Conservation (phyloP, 30 jellyfish, hydroid and myxozoan species). For the Hydractinia symbiolongicarpus region DNA sequence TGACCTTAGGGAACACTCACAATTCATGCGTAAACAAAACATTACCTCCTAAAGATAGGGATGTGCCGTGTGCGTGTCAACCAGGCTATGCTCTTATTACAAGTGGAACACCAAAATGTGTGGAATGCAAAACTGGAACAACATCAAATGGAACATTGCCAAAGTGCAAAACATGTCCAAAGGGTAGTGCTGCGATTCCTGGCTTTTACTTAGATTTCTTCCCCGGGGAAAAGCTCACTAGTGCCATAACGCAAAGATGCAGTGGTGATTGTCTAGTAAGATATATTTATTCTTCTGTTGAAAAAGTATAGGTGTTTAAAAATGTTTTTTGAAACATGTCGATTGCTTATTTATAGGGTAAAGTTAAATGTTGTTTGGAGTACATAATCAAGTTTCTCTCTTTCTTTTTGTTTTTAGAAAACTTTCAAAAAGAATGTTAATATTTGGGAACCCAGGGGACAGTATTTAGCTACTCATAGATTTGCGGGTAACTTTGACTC, state of each 20-base stretch:
- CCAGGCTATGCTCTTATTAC: slow-evolving; percentile 56
- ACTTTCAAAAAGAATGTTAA: background rate
- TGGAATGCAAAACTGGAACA: slow-evolving; percentile 6
- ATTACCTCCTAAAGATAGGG: background rate
- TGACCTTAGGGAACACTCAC: too few relatives aligned
- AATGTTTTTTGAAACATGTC: background rate
- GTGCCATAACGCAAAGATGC: slow-evolving; percentile 44
- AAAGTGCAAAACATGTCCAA: slow-evolving; percentile 49
- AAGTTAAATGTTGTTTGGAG: too few relatives aligned
- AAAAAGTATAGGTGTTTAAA: background rate
- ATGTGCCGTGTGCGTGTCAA: slow-evolving; percentile 50
- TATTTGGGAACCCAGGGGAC: slow-evolving; percentile 72
- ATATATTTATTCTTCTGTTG: background rate
- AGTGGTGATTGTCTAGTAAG: slow-evolving; percentile 58
- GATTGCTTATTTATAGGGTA: too few relatives aligned
- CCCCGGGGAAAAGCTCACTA: slow-evolving; percentile 53
- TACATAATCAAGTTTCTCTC: background rate
- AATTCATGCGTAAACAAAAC: too few relatives aligned
- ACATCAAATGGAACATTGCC: slow-evolving; percentile 16
- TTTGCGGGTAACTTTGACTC: slow-evolving; percentile 86
- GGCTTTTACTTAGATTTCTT: slow-evolving; percentile 50
- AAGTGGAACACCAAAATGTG: background rate
- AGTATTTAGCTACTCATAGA: slow-evolving; percentile 59
- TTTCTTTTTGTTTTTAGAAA: background rate
- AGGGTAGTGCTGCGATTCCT: slow-evolving; percentile 84